Conservation (phyloP, 2,797 vertebrate species). For the Phylloscopus collybita region DNA sequence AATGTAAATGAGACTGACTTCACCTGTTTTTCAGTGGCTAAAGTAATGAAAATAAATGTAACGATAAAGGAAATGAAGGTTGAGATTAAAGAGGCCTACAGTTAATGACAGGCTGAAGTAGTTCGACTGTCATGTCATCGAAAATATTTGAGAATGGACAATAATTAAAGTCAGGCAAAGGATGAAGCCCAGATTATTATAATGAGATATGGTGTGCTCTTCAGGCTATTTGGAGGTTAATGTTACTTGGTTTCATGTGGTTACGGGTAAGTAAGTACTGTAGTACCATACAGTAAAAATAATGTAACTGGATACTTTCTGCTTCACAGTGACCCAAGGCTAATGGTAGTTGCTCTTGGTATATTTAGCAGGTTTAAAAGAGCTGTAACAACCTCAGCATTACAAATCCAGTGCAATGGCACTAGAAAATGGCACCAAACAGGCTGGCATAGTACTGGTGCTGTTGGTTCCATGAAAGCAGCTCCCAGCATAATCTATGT, state of each 20-base stretch:
- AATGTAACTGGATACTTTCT: constrained; percentile 70
- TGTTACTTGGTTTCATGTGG: constrained; percentile 73
- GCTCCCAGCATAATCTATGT: constrained; percentile 46
- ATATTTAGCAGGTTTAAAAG: constrained; percentile 74
- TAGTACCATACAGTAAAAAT: constrained; percentile 71
- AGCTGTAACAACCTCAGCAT: constrained; percentile 58
- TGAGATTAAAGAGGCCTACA: constrained; percentile 71
- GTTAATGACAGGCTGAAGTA: constrained; percentile 77
- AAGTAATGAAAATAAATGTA: constrained; percentile 39
- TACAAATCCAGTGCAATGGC: constrained; percentile 35
- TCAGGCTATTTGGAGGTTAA: constrained; percentile 72
- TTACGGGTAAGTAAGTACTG: constrained; percentile 74
- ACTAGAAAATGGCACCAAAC: not conserved
- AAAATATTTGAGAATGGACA: constrained; percentile 73
- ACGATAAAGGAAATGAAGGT: constrained; percentile 64
- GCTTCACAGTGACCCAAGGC: constrained; percentile 64
- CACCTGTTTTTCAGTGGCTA: constrained; percentile 40
- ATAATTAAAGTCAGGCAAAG: constrained; percentile 78
- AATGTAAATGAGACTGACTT: constrained; percentile 43
- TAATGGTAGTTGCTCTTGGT: constrained; percentile 69
- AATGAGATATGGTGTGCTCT: constrained; percentile 55
- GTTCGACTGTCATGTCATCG: constrained; percentile 73
- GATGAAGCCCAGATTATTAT: constrained; percentile 72
- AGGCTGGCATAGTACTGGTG: not conserved
- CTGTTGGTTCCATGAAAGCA: constrained; percentile 41